phyloP scores from a whole-genome alignment of 2,888 invertebrate species.

The Machimus rusticus region DNA sequence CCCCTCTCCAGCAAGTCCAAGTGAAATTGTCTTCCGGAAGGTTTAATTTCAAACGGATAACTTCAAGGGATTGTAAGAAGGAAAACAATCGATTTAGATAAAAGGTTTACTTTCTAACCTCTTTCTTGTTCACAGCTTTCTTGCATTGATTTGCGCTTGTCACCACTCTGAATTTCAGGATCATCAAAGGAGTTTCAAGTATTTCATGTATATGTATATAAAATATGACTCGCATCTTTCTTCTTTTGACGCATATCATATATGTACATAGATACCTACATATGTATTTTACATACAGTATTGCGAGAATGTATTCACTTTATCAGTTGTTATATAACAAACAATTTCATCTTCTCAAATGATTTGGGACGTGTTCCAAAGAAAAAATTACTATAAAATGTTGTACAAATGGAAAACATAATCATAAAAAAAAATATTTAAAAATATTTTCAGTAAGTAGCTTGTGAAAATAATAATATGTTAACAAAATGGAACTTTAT shows the following conservation, averaged over 20 bases:
- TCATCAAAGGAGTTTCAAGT: background rate
- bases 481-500: no score
- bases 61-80: background rate
- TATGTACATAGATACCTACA: no score
- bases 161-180: background rate
- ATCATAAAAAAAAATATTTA: no score
- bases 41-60: background rate
- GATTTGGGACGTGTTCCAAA: no score
- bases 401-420: no score
- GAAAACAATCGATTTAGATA: background rate
- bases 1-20: background rate
- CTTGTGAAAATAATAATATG: no score
- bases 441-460: no score
- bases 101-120: background rate
- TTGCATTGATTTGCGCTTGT: background rate
- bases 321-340: background rate
- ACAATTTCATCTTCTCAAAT: no score
- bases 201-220: background rate
- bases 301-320: background rate
- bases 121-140: background rate
- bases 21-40: background rate
- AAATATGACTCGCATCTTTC: background rate
- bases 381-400: no score
- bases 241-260: background rate
- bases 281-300: background rate